Evolutionary conservation across 2,888 invertebrate genomes (phyloP).

Genomic region (Drosophila paramelanica): DNA sequence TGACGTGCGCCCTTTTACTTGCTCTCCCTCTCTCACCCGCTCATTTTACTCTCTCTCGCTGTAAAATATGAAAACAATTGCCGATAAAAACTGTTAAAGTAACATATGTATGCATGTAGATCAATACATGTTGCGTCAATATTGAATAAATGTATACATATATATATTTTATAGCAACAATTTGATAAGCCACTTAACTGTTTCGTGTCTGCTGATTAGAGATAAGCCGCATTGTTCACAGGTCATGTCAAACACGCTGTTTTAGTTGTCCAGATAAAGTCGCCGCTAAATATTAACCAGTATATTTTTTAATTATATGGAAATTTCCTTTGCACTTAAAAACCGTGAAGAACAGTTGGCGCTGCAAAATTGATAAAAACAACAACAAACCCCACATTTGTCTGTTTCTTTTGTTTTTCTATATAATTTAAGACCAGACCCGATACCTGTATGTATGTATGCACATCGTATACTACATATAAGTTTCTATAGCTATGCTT

Average conservation of each 20-base stretch:
- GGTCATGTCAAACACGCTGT: conserved; percentile 42
- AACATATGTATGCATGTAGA: neutral
- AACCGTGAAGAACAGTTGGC: conserved; percentile 14
- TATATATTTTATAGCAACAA: conserved; percentile 1
- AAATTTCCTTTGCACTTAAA: conserved; percentile 23
- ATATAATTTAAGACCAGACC: conserved; percentile 12
- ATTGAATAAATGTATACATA: neutral
- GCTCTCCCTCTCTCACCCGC: conserved; percentile 1
- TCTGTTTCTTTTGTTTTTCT: conserved; percentile 33
- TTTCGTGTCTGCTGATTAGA: conserved; percentile 45
- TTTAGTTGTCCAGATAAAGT: conserved; percentile 41
- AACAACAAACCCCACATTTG: conserved; percentile 1
- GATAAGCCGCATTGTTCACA: conserved; percentile 48
- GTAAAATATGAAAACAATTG: conserved; percentile 5
- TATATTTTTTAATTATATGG: conserved; percentile 3
- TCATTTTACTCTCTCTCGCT: conserved; percentile 2
- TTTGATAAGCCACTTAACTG: conserved; percentile 56
- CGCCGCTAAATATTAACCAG: neutral
- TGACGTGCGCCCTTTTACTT: conserved; percentile 19
- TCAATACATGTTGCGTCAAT: neutral
- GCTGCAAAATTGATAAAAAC: conserved; percentile 9
- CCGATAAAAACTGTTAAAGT: conserved; percentile 7
- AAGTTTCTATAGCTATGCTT: conserved; percentile 16
- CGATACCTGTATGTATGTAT: conserved; percentile 11
- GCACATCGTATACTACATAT: conserved; percentile 1